Evolutionary conservation across 2,888 invertebrate species (phyloP).

Genomic region (Campopleginae sp.): DNA sequence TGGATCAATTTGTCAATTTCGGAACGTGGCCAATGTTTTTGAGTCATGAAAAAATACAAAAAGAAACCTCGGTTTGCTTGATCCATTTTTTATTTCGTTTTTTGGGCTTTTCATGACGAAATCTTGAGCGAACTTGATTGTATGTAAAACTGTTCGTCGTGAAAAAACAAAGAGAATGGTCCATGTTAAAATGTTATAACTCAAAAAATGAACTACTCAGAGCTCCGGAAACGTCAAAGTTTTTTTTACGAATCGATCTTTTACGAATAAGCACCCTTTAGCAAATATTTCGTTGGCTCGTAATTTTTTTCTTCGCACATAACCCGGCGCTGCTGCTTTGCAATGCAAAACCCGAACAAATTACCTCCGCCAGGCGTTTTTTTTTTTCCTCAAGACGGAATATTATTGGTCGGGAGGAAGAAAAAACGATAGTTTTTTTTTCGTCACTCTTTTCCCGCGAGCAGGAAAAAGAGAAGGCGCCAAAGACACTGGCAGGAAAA

Average conservation of each 20-base stretch:
- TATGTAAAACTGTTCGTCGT: no score
- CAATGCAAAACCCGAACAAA: constrained; percentile 58
- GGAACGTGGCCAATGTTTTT: not conserved
- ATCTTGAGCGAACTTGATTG: no score
- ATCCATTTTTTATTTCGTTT: no score
- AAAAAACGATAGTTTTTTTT: constrained; percentile 37
- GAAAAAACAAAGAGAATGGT: no score
- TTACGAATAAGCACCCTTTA: constrained; percentile 4
- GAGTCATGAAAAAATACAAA: not conserved
- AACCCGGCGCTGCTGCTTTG: constrained; percentile 17
- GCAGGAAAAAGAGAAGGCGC: not conserved
- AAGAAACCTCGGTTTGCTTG: no score
- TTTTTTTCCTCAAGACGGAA: constrained; percentile 18
- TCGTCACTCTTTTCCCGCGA: not conserved
- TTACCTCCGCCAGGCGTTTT: constrained; percentile 28
- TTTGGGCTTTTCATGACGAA: no score
- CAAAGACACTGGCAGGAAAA: constrained; percentile 43
- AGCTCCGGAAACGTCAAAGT: not conserved
- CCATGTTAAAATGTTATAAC: no score
- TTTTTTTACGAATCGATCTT: not conserved
- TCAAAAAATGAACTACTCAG: no score
- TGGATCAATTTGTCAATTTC: not conserved
- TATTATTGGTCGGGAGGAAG: constrained; percentile 10
- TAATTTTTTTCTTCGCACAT: not conserved
- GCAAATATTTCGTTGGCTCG: constrained; percentile 1